phyloP scores from a whole-genome alignment of 1,140 invertebrate species.

The Brachystomella parvula region DNA sequence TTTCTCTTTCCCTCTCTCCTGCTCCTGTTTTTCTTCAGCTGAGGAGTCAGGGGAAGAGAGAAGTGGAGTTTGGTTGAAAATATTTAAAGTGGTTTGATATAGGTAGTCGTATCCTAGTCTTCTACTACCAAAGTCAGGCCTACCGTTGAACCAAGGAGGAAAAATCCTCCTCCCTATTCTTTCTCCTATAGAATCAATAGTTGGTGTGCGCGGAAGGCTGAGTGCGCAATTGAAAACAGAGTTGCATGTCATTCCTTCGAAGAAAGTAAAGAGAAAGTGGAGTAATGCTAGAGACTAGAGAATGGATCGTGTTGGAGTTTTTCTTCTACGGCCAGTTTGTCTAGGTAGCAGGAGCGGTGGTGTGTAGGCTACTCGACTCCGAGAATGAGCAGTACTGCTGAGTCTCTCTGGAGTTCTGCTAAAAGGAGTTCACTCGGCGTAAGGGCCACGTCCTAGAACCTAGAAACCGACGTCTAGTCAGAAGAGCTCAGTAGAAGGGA shows the following conservation, averaged over 20 bases:
- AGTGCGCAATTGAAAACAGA: conserved; percentile 11
- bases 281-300: neutral
- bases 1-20: neutral
- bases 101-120: neutral
- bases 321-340: no score
- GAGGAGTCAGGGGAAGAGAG: neutral
- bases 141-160: neutral
- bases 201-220: conserved; percentile 1
- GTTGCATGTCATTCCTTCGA: conserved; percentile 9
- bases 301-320: no score
- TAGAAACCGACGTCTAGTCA: no score
- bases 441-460: neutral
- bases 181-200: conserved; percentile 9
- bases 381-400: neutral
- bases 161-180: neutral
- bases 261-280: conserved; percentile 3
- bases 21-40: neutral
- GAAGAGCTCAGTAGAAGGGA: no score
- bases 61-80: neutral
- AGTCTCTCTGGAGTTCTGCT: no score
- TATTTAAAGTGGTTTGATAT: conserved; percentile 12
- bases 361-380: neutral
- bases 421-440: neutral
- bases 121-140: neutral
- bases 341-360: neutral